phyloP scores from a whole-genome alignment of 2,113 vertebrate species.

The Trinectes maculatus region DNA sequence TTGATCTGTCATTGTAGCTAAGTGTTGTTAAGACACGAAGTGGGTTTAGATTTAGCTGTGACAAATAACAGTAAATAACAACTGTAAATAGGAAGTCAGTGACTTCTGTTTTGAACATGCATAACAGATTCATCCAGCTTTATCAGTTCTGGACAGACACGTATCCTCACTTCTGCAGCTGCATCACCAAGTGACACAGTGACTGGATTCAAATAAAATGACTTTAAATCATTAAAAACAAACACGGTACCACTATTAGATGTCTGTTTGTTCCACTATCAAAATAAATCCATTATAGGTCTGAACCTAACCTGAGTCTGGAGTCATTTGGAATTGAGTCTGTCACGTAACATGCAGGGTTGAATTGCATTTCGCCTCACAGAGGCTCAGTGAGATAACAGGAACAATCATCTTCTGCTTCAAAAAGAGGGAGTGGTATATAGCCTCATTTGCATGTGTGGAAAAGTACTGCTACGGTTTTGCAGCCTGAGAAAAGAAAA shows the following conservation, averaged over 20 bases:
- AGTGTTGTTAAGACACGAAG: neutral
- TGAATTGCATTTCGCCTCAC: neutral
- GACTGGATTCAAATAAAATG: no score
- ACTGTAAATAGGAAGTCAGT: no score
- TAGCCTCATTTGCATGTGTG: conserved; percentile 1
- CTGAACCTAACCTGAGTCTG: neutral
- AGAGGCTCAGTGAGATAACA: conserved; percentile 1
- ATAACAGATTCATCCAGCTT: neutral
- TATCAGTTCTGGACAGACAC: neutral
- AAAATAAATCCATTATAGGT: neutral
- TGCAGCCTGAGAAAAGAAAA: neutral
- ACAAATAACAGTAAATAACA: no score
- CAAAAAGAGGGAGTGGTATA: neutral
- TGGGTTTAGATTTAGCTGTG: neutral
- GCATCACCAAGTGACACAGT: no score
- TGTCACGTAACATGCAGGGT: neutral
- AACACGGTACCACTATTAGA: no score
- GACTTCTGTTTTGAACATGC: neutral
- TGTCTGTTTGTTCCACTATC: neutral
- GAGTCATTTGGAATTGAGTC: neutral
- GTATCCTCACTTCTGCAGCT: no score
- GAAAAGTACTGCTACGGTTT: conserved; percentile 42
- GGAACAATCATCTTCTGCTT: neutral
- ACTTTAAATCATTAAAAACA: no score
- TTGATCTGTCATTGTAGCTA: no score